These are phyloP conservation scores for Ptilodon capucinus DNA, from an alignment of 2,888 invertebrate species.

Conservation along the genomic window DNA sequence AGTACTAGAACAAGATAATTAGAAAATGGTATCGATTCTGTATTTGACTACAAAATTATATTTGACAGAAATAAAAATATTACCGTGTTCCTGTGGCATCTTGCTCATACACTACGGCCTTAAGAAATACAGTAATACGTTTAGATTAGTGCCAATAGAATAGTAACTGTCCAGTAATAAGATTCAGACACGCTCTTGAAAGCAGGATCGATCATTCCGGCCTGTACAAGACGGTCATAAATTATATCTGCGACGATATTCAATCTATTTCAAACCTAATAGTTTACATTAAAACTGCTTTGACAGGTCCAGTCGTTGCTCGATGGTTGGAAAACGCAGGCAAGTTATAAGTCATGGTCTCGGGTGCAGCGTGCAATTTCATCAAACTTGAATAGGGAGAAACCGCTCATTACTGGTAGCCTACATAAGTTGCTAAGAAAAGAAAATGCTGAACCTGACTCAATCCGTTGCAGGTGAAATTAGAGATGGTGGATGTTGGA, in stretches of 20 bases:
- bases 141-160: too few relatives aligned
- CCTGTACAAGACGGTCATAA: neutral
- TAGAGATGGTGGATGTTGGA: neutral
- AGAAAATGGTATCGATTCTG: too few relatives aligned
- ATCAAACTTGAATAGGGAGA: conserved; percentile 62
- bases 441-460: conserved; percentile 69
- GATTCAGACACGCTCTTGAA: too few relatives aligned
- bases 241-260: neutral
- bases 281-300: conserved; percentile 45
- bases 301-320: conserved; percentile 38
- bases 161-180: neutral
- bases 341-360: conserved; percentile 50
- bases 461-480: conserved; percentile 38
- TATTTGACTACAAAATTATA: too few relatives aligned
- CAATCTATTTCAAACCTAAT: conserved; percentile 17
- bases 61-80: too few relatives aligned
- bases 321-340: conserved; percentile 37
- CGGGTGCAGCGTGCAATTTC: conserved; percentile 57
- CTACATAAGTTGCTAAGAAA: conserved; percentile 71
- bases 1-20: too few relatives aligned
- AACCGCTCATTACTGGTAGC: conserved; percentile 69
- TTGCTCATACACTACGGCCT: too few relatives aligned
- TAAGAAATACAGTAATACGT: too few relatives aligned
- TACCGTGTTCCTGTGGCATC: too few relatives aligned
- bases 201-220: neutral